phyloP scores from a whole-genome alignment of 2,888 invertebrate species.

The Drosophila villosipedis region DNA sequence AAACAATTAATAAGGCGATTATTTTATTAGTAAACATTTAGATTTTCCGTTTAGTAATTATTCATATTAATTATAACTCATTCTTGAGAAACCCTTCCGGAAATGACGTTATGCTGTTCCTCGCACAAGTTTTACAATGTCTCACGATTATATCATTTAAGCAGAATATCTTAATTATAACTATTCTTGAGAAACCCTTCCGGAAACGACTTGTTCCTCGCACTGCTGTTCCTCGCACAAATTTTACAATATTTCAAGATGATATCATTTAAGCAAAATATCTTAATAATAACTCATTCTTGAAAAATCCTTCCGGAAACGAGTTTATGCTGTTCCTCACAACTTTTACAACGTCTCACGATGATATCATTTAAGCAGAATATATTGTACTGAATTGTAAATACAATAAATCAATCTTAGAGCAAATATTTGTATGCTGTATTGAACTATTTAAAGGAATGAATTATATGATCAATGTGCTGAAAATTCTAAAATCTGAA shows the following conservation, averaged over 20 bases:
- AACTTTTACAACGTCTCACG: too few species aligned
- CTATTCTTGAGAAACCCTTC: background rate
- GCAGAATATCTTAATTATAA: background rate
- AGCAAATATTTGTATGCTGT: background rate
- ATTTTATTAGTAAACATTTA: background rate
- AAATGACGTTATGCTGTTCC: background rate
- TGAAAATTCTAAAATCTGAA: background rate
- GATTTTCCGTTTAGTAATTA: background rate
- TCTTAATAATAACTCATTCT: background rate
- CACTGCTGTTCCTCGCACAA: background rate
- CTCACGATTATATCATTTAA: background rate
- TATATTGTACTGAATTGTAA: background rate
- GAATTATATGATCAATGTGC: background rate
- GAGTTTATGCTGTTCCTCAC: too few species aligned
- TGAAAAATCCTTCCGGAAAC: background rate
- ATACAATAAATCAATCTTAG: background rate
- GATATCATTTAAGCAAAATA: background rate
- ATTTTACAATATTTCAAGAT: background rate
- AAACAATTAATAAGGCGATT: conserved; percentile 1
- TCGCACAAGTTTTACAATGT: background rate
- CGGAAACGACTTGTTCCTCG: background rate
- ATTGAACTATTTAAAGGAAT: background rate
- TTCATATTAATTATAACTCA: background rate
- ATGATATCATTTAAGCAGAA: background rate
- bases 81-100: background rate